A percentile compares a stretch with the other conserved stretches of the same genome.
Conservation (phyloP, 2,113 vertebrate genomes). For the Etheostoma cragini region DNA sequence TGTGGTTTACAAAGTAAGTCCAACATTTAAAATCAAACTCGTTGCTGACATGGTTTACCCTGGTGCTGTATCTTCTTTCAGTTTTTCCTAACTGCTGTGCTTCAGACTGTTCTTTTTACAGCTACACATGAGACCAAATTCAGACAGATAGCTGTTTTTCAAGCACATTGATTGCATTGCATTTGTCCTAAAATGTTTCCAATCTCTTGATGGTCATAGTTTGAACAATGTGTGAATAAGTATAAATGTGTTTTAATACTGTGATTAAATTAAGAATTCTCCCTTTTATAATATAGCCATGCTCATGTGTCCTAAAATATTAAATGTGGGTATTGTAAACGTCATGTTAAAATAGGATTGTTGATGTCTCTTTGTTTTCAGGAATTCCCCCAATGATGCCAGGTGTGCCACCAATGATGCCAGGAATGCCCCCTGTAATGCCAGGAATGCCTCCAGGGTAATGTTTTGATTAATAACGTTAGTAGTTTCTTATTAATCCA, state of each 20-base stretch:
- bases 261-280: background rate
- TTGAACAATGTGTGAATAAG: background rate
- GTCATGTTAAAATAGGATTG: background rate
- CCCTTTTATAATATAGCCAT: background rate
- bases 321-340: too few relatives aligned
- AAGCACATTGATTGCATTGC: background rate
- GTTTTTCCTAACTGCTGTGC: background rate
- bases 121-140: background rate
- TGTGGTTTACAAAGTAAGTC: background rate
- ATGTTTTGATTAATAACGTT: background rate
- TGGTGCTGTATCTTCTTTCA: background rate
- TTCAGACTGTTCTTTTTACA: background rate
- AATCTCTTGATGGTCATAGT: background rate
- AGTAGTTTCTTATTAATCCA: background rate
- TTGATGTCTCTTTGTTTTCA: conserved; percentile 60
- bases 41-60: background rate
- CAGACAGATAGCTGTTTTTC: background rate
- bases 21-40: background rate
- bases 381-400: conserved; percentile 91
- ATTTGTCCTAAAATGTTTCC: background rate
- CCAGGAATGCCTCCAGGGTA: conserved; percentile 93
- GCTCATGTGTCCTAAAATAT: too few relatives aligned
- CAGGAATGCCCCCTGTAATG: conserved; percentile 91
- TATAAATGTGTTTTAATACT: background rate
- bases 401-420: conserved; percentile 91